A percentile compares a stretch with the other conserved stretches of the same genome.
phyloP scores from a whole-genome alignment of 2,888 invertebrate genomes.

The Tricholauxania praeusta region DNA sequence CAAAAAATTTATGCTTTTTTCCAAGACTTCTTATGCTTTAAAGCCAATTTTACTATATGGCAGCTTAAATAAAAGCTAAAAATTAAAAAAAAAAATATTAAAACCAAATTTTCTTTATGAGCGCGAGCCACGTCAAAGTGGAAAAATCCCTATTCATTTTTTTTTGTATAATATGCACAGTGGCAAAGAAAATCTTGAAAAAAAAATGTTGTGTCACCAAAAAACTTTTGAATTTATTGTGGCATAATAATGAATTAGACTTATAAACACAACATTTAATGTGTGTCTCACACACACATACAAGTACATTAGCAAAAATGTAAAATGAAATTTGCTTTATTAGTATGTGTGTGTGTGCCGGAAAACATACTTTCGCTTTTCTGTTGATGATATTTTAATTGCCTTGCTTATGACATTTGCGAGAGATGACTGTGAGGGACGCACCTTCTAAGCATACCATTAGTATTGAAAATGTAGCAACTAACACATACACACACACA shows the following conservation, averaged over 20 bases:
- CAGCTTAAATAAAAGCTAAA: no score
- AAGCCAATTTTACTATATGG: no score
- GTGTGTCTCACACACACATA: not conserved
- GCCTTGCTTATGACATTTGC: constrained; percentile 2
- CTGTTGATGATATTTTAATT: no score
- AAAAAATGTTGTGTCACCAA: no score
- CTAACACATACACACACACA: not conserved
- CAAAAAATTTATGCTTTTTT: not conserved
- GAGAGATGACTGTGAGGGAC: not conserved
- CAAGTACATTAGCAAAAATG: not conserved
- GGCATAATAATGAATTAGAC: no score
- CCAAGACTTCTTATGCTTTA: not conserved
- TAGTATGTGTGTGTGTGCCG: not conserved
- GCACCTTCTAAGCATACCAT: constrained; percentile 21
- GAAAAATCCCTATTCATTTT: no score
- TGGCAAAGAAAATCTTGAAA: no score
- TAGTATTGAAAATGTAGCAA: not conserved
- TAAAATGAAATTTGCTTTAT: not conserved
- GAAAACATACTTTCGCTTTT: not conserved
- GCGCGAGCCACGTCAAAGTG: no score
- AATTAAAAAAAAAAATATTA: no score
- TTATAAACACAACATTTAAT: constrained; percentile 1
- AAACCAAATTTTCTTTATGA: no score
- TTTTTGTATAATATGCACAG: no score
- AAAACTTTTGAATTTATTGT: no score